Evolutionary conservation across 2,797 vertebrate genomes (phyloP).

Genomic region (Gallirallus australis): DNA sequence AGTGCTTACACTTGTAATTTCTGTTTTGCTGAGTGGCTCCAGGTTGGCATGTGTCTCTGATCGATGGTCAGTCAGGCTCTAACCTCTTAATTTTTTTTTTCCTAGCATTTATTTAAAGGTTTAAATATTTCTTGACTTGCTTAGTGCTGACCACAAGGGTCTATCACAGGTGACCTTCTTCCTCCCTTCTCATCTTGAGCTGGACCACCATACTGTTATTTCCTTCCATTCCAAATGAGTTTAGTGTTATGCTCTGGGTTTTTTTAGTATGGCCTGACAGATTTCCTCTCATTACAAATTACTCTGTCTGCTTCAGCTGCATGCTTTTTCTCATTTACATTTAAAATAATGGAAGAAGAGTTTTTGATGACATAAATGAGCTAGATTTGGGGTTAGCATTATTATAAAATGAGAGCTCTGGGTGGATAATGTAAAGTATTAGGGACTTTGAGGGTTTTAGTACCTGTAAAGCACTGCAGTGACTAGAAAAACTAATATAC

Average conservation of each 20-base stretch:
- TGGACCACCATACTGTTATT: not conserved
- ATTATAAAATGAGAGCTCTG: constrained; percentile 18
- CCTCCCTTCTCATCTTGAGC: not conserved
- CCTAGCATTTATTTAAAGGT: not conserved
- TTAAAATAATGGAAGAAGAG: constrained; percentile 60
- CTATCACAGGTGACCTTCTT: not conserved
- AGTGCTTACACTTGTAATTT: not conserved
- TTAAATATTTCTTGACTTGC: not conserved
- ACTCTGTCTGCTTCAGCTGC: constrained; percentile 44
- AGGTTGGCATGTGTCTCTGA: not conserved
- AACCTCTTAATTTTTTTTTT: not conserved
- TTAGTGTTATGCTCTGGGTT: not conserved
- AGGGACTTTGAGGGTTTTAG: not conserved
- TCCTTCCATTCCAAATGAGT: not conserved
- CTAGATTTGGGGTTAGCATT: constrained; percentile 24
- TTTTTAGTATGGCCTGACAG: constrained; percentile 1
- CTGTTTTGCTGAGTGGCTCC: not conserved
- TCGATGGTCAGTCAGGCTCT: not conserved
- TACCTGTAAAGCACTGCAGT: not conserved
- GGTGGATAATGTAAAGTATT: constrained; percentile 17
- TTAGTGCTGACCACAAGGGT: not conserved
- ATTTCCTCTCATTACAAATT: constrained; percentile 57
- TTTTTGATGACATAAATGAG: constrained; percentile 43
- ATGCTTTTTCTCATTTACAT: constrained; percentile 64
- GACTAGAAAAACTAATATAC: not conserved